Evolutionary conservation across 2,888 invertebrate genomes (phyloP).

Genomic region (Watsonalla binaria): DNA sequence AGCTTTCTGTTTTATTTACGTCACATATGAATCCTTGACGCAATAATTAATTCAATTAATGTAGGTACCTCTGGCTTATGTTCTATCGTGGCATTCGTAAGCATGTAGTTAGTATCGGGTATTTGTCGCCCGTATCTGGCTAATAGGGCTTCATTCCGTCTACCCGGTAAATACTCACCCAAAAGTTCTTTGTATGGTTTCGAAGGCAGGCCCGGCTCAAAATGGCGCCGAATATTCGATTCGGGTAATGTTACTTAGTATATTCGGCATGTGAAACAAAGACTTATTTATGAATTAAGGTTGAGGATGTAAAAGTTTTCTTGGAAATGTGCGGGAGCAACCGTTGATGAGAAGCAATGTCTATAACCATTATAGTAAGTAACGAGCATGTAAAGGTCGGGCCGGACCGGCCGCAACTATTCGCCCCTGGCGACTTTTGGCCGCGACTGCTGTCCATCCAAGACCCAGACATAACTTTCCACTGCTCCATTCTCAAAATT

Average conservation of each 20-base stretch:
- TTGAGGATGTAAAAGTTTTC: slow-evolving; percentile 18
- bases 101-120: slow-evolving; percentile 34
- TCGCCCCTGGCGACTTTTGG: slow-evolving; percentile 10
- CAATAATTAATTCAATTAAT: slow-evolving; percentile 16
- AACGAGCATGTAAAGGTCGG: slow-evolving; percentile 17
- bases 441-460: slow-evolving; percentile 29
- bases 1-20: not conserved
- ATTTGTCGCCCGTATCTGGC: slow-evolving; percentile 33
- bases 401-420: slow-evolving; percentile 8
- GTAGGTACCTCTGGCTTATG: slow-evolving; percentile 28
- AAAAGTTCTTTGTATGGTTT: slow-evolving; percentile 59
- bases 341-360: slow-evolving; percentile 26
- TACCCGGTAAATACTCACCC: slow-evolving; percentile 51
- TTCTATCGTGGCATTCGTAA: slow-evolving; percentile 33
- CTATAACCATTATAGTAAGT: slow-evolving; percentile 33
- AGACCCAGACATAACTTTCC: slow-evolving; percentile 47
- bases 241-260: slow-evolving; percentile 21
- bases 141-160: slow-evolving; percentile 54
- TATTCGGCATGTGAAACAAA: slow-evolving; percentile 30
- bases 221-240: slow-evolving; percentile 58
- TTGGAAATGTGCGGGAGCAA: slow-evolving; percentile 23
- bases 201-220: slow-evolving; percentile 52
- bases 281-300: slow-evolving; percentile 19
- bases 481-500: slow-evolving; percentile 62
- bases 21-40: not conserved